Percentiles rank a stretch among this genome's conserved stretches.
These are phyloP conservation scores for Myripristis murdjan DNA, from an alignment of 2,797 vertebrate genomes.

Conservation along the genomic window DNA sequence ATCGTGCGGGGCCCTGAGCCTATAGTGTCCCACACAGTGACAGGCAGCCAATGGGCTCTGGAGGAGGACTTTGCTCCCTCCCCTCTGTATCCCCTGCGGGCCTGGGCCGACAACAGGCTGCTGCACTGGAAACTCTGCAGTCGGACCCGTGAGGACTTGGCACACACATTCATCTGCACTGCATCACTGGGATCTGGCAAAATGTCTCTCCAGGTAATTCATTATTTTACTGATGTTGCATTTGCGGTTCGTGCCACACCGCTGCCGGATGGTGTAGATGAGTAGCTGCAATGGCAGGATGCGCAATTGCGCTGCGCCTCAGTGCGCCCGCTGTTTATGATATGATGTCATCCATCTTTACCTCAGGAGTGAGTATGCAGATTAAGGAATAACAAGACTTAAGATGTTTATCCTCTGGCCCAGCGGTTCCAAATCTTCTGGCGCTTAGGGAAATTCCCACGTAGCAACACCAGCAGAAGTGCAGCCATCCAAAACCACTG, in stretches of 20 bases:
- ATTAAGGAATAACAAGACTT: not conserved
- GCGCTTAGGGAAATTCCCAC: too few species aligned
- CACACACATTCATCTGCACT: not conserved
- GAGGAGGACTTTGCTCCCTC: conserved; percentile 25
- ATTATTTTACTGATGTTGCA: not conserved
- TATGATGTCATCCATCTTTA: conserved; percentile 62
- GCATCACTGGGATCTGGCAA: conserved; percentile 10
- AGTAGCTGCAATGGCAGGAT: too few species aligned
- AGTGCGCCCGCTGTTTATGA: not conserved
- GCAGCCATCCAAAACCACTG: too few species aligned
- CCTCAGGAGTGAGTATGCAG: not conserved
- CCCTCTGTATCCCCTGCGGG: conserved; percentile 16
- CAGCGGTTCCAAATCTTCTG: not conserved
- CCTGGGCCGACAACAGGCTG: not conserved
- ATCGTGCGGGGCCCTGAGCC: not conserved
- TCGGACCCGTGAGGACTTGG: not conserved
- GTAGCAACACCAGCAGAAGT: too few species aligned
- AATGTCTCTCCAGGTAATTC: conserved; percentile 83
- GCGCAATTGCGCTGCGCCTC: too few species aligned
- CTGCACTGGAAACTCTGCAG: conserved; percentile 58
- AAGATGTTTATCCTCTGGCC: not conserved
- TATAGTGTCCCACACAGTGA: not conserved
- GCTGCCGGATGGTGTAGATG: not conserved
- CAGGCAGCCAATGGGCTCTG: conserved; percentile 72
- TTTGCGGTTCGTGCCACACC: not conserved